Evolutionary conservation across 2,113 vertebrate species (phyloP), one percentile per base, ranked within the genome.

Genomic region (Anolis sagrei): DNA sequence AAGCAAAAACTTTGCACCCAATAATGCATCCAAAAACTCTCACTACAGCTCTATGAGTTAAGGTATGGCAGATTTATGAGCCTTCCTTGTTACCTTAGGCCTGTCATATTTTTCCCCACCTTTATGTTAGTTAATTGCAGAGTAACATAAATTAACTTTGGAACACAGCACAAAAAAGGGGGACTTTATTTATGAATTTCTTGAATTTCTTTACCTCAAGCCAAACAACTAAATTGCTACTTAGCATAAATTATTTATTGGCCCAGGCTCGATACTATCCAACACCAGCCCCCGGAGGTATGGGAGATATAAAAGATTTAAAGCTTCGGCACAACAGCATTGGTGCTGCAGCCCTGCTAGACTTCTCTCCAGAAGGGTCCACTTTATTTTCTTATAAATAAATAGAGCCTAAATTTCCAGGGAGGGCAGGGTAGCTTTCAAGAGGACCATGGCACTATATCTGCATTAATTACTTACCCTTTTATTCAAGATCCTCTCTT

Each of bases 181-280:
- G 94, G 96, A 97, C 96, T 97, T 97, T 97, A 97, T 98, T 98
- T 97, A 97, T 97, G 96, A 98, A 97, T 97, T 96, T 97, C 96
- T 97, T 96, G 95, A 93, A 97, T 97, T 97, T 97, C 96, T 97
- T 96, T 95, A 97, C 96, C 97, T 95, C 96, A 95, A 98, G 97
- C 97, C 97, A 98, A 98, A 98, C 97, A 98, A 97, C 96, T 97
- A 97, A 98, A 98, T 98, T 98, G 97, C 97, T 98, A 97, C 97
- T 98, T 97, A 97, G 95, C 97, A 99, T 99, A 98, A 98, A 99
- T 99, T 97, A 99, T 98, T 97, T 97, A 99, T 98, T 95, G 97
- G 96, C 93, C 94, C 95, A 97, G 97, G 96, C 97, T 98, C 97
- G 96, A 97, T 97, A 97, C 96, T 95, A 96, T 97, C 95, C 96